Evolutionary conservation across 2,113 vertebrate genomes (phyloP), one percentile per base, ranked within the genome.

Genomic region (Plotosus lineatus): DNA sequence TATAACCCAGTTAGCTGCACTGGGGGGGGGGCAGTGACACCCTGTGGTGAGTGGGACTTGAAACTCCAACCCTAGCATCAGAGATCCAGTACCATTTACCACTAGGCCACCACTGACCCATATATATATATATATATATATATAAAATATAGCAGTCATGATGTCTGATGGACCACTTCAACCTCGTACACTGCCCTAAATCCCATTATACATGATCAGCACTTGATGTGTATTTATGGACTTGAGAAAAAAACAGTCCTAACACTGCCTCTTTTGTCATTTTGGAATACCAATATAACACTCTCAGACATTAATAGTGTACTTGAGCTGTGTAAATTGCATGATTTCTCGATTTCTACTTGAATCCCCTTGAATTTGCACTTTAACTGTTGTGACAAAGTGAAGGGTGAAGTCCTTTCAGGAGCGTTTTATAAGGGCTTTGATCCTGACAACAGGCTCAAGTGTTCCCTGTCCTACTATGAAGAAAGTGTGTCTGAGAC

Each of bases 171-270:
- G 26, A 68, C 46, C 58, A 44, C 36, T 33, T 36, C 40, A 58
- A 21, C 26, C 14, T 38, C 44, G 42, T 33, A 12, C 65, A 63
- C 44, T 63, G 42, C 56, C 42, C 17, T 23, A 9, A 61, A 77
- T 33, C 75, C 56, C 17, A 50, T 50, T 65, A 40, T 19, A 65
- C 76, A 66, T 50, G n/a, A 33, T 79, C 66, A 72, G 12, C 33
- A 21, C 36, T 44, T 31, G 40, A 72, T 38, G 28, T 71, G 28
- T 19, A 48, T 28, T 77, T 79, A 66, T 23, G 3, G 61, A 36
- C 31, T 38, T 33, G 5, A 68, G n/a, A 9, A n/a, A 68, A 9
- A n/a, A 68, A 78, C 42, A 55, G 42, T 10, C 36, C 38, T 19
- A 71, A 48, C 78, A 72, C 8, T 26, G 10, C 14, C 21, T 17